Percentiles rank a stretch among this genome's conserved stretches.
These are phyloP conservation scores for Drosophila nigromelanica DNA, from an alignment of 1,140 invertebrate genomes.

Conservation along the genomic window DNA sequence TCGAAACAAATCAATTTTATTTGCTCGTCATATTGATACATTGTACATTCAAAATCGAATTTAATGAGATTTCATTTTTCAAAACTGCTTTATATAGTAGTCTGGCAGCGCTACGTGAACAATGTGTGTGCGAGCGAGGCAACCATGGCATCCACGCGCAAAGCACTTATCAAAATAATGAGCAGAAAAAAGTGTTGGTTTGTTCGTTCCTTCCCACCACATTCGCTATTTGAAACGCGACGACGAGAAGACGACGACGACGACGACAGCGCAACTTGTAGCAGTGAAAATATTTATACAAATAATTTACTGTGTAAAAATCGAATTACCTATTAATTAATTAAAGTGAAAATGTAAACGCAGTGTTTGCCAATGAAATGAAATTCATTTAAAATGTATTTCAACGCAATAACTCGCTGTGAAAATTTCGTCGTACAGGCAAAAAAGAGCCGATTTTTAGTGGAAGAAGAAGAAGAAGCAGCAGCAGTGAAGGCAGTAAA, in stretches of 20 bases:
- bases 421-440: slow-evolving; percentile 77
- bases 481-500: slow-evolving; percentile 71
- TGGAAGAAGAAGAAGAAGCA: slow-evolving; percentile 65
- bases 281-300: slow-evolving; percentile 76
- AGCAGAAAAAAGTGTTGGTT: slow-evolving; percentile 57
- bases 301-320: slow-evolving; percentile 62
- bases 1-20: neutral
- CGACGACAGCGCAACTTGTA: slow-evolving; percentile 69
- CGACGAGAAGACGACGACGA: slow-evolving; percentile 46
- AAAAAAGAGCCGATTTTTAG: slow-evolving; percentile 78
- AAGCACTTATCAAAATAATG: slow-evolving; percentile 64
- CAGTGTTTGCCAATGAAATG: slow-evolving; percentile 63
- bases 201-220: slow-evolving; percentile 52
- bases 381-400: slow-evolving; percentile 72
- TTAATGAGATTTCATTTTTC: neutral
- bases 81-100: slow-evolving; percentile 4
- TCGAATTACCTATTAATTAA: slow-evolving; percentile 43
- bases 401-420: slow-evolving; percentile 61
- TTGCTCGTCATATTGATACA: too few relatives aligned
- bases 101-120: slow-evolving; percentile 24
- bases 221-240: slow-evolving; percentile 57
- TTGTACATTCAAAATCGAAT: neutral
- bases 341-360: slow-evolving; percentile 67
- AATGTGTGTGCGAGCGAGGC: slow-evolving; percentile 41
- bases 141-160: slow-evolving; percentile 26